Base-by-base conservation (phyloP, 2,113 vertebrate species). In the Loxodonta africana region DNA sequence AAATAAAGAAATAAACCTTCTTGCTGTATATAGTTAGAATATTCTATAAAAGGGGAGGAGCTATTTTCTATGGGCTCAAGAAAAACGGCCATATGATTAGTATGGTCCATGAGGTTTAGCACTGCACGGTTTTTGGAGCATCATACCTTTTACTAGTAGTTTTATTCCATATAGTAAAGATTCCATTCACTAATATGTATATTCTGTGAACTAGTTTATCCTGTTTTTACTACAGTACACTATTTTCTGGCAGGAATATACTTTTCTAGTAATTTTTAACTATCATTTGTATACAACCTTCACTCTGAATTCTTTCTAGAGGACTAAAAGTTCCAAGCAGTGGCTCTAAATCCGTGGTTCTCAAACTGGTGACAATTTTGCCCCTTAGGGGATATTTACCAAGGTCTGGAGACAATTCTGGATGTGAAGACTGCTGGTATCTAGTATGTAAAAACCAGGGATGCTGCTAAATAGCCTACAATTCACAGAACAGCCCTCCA, bases 201-300 rank as follows among this genome's bases (percentile, higher is more conserved):
- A 51, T 67, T 69, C 65, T 85, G 18, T 76, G 80, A 80, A 41
- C 12, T 6, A 84, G 3, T 46, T 88, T 86, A 92, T 57, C 15
- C 51, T 41, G 41, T n/a, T 91, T 91, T 90, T 76, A 85, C 76
- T 33, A 44, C 0, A 26, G 1, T 69, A 2, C 1, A 2, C 18
- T 62, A 20, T 87, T 93, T 96, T 77, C 60, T 83, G 46, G 12
- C 2, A 85, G 41, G 8, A 77, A 41, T 41, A 0, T 83, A 77
- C 48, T 90, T 96, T 90, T 51, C 51, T 84, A 82, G 1, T 48
- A 88, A 78, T 76, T 78, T 67, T 26, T 88, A 83, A 77, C n/a
- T 90, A 93, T 46, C 15, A 76, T 77, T 62, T 81, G 4, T 48
- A n/a, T 15, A 57, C 0, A 63, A 41, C 10, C 18, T 74, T 62